Percentiles rank a stretch among this genome's conserved stretches.
Conservation (phyloP, 2,113 vertebrate genomes). For the Saguinus imperator region DNA sequence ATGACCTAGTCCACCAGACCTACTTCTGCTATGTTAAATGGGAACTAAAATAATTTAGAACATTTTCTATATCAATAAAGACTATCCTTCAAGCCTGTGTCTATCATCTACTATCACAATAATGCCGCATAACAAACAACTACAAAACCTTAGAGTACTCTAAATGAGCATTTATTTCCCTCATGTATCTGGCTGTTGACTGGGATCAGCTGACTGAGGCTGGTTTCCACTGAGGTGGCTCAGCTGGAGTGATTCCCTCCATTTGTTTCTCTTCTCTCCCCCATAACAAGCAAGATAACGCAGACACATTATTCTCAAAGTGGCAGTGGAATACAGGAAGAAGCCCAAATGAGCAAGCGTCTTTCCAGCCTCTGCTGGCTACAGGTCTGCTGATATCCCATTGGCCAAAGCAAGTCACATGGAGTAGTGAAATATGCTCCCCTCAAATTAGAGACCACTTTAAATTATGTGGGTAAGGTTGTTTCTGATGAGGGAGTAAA, state of each 20-base stretch:
- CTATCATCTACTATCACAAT: background rate
- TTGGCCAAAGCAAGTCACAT: background rate
- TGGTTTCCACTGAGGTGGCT: background rate
- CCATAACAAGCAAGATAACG: background rate
- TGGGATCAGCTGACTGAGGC: background rate
- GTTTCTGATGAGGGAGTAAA: background rate
- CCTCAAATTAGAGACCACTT: background rate
- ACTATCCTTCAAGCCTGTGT: background rate
- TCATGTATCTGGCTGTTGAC: background rate
- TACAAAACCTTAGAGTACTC: background rate
- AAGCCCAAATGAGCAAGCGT: background rate
- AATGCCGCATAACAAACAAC: background rate
- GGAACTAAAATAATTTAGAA: background rate
- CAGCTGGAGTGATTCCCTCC: background rate
- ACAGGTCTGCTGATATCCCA: background rate
- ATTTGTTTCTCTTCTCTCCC: background rate
- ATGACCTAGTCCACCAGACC: background rate
- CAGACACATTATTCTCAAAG: background rate
- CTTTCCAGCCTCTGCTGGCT: background rate
- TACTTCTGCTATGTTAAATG: background rate
- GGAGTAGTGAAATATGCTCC: background rate
- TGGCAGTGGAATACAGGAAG: background rate
- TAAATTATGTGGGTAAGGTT: background rate
- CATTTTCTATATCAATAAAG: background rate
- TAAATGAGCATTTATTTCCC: background rate